Conservation (phyloP, 2,113 vertebrate species). For the Siniperca chuatsi region DNA sequence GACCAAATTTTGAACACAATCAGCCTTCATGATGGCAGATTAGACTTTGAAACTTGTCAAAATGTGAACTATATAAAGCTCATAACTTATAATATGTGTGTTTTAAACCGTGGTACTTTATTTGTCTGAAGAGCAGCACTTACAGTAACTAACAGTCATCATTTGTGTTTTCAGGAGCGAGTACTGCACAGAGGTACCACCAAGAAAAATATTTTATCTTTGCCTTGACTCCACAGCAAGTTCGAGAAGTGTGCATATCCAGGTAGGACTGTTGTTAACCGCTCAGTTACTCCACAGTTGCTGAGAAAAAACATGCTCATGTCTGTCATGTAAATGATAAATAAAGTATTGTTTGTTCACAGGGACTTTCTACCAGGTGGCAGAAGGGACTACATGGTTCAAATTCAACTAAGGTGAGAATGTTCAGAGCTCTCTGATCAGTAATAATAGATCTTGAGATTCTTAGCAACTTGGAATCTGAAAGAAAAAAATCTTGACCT, state of each 20-base stretch:
- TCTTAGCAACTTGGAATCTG: not conserved
- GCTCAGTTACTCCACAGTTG: fast-evolving
- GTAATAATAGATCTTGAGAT: not conserved
- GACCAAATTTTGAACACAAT: not conserved
- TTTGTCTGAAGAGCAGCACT: not conserved
- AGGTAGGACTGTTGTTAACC: slow-evolving; percentile 83
- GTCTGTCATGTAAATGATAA: not conserved
- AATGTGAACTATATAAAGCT: not conserved
- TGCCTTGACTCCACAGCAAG: slow-evolving; percentile 97
- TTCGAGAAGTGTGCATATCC: slow-evolving; percentile 98
- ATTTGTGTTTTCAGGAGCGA: slow-evolving; percentile 85
- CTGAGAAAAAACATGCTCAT: not conserved
- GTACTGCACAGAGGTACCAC: slow-evolving; percentile 93
- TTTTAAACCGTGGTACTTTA: not conserved
- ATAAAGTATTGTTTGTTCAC: slow-evolving; percentile 48
- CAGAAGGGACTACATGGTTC: slow-evolving; percentile 96
- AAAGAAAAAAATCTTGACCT: not conserved
- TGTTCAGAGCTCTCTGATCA: not conserved
- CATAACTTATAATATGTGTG: not conserved
- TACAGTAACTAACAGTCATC: not conserved
- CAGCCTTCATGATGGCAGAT: too few relatives aligned
- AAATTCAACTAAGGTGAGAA: slow-evolving; percentile 94
- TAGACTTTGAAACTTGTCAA: too few relatives aligned
- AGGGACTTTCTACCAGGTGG: slow-evolving; percentile 97
- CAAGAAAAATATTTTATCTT: slow-evolving; percentile 99